Base-by-base conservation (phyloP, 2,888 invertebrate species). In the Caenorhabditis sinica region DNA sequence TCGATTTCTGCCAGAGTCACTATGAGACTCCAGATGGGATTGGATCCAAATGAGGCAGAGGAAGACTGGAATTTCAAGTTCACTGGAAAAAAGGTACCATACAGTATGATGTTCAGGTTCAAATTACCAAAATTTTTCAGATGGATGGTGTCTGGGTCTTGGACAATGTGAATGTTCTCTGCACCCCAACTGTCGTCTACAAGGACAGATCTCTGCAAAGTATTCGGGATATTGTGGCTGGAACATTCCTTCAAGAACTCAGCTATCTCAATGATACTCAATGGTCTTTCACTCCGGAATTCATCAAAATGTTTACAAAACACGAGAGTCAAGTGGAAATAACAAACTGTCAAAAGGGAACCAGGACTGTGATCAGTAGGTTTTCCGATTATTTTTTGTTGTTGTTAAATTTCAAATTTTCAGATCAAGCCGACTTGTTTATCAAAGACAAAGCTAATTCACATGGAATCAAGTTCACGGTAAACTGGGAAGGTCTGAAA, bases 41-140 rank as follows among this genome's bases (percentile, higher is more conserved):
- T n/a, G 5, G 17, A 43, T 17, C 15, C n/a, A 25, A 20, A 43
- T 15, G 63, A 13, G 13, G 6, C 17, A 8, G 61, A 36, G 1
- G 25, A 63, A 9, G 63, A 63, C 6, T 63, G 43, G 43, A 63
- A 63, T 45, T 63, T 63, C 43, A 43, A 43, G 43, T 63, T 63
- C 28, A 40, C 43, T 0, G 63, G 25, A 3, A 63, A 63, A 17
- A 43, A 43, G 40, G 40, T 61, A n/a, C 1, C 13, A 2, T 56
- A 25, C 6, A 25, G 13, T n/a, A n/a, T n/a, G 49, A n/a, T n/a
- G n/a, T n/a, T n/a, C n/a, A n/a, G n/a, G n/a, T n/a, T n/a, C n/a
- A n/a, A n/a, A 13, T 51, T 23, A 6, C 45, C 4, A 45, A 5
- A 9, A 6, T 5, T 17, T 49, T 51, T n/a, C 20, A 51, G 51